Evolutionary conservation across 2,797 vertebrate species (phyloP).

Genomic region (Characodon lateralis): DNA sequence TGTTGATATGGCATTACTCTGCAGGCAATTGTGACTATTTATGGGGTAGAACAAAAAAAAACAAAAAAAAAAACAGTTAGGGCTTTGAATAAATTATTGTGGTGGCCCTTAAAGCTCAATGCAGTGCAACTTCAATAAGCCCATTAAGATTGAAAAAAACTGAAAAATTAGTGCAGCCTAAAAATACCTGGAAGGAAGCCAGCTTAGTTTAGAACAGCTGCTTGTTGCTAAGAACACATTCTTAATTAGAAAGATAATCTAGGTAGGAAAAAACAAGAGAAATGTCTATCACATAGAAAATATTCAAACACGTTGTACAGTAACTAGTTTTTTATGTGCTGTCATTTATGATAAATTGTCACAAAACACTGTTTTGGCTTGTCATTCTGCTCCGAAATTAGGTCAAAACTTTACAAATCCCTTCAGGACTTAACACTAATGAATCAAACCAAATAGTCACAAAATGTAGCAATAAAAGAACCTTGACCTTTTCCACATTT

Average conservation of each 20-base stretch:
- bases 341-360: background rate
- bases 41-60: slow-evolving; percentile 14
- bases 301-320: background rate
- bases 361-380: background rate
- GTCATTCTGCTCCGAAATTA: background rate
- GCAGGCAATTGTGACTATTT: slow-evolving; percentile 13
- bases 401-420: background rate
- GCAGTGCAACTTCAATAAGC: slow-evolving; percentile 13
- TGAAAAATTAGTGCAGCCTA: background rate
- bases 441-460: background rate
- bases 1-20: slow-evolving; percentile 35
- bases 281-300: background rate
- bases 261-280: background rate
- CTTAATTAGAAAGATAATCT: slow-evolving; percentile 4
- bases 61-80: slow-evolving; percentile 7
- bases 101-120: slow-evolving; percentile 31
- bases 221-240: background rate
- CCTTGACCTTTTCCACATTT: too few species aligned
- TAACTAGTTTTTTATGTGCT: background rate
- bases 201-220: slow-evolving; percentile 1
- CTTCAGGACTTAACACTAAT: background rate
- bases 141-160: slow-evolving; percentile 6
- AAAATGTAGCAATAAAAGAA: background rate
- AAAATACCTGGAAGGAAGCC: background rate
- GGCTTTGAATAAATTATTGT: slow-evolving; percentile 32